Evolutionary conservation across 1,140 invertebrate species (phyloP).

Genomic region (Magallana gigas): DNA sequence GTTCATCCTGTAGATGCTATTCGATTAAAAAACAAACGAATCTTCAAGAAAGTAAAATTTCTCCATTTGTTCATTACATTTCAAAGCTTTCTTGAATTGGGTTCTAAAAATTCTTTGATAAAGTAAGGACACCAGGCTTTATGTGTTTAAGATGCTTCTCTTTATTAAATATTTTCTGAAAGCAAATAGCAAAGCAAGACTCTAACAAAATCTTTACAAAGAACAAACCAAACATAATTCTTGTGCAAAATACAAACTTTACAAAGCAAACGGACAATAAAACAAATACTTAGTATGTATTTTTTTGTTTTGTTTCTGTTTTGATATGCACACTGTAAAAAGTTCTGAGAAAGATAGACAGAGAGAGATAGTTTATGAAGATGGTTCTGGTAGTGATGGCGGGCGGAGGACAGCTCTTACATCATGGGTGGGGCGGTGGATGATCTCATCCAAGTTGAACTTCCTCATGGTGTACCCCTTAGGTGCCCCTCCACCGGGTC

Average conservation of each 20-base stretch:
- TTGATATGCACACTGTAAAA: neutral
- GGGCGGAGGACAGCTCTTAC: slow-evolving; percentile 39
- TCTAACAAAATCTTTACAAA: neutral
- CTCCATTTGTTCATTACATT: no score
- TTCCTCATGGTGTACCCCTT: slow-evolving; percentile 62
- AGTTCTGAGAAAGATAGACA: neutral
- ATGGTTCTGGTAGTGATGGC: neutral
- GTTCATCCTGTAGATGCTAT: no score
- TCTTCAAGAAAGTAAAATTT: no score
- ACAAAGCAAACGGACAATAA: neutral
- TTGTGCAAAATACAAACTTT: neutral
- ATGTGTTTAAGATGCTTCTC: neutral
- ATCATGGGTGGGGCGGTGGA: slow-evolving; percentile 59
- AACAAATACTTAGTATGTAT: neutral
- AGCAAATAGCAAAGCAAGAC: slow-evolving; percentile 15
- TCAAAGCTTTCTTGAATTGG: no score
- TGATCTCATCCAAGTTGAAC: slow-evolving; percentile 63
- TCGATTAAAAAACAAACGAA: no score
- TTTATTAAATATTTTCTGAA: neutral
- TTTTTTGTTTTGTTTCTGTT: neutral
- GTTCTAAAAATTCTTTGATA: no score
- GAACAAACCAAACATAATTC: neutral
- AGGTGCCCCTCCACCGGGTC: slow-evolving; percentile 68
- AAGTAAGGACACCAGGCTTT: no score
- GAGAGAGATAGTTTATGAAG: neutral